Conservation (phyloP, 1,140 invertebrate genomes). For the Ruditapes philippinarum region DNA sequence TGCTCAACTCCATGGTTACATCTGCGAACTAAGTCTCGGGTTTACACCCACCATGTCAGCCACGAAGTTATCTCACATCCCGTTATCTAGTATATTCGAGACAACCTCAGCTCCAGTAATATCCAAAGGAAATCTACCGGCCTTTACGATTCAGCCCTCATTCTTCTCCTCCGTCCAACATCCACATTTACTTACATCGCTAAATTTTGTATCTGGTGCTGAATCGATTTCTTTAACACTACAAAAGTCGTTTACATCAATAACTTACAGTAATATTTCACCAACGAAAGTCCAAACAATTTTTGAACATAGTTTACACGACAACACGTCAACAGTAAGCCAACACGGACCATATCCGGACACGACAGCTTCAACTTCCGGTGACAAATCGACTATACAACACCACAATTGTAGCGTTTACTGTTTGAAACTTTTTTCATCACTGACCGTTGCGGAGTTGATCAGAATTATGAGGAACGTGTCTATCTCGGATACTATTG, state of each 20-base stretch:
- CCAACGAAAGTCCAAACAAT: too few species aligned
- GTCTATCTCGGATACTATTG: background rate
- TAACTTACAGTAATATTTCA: background rate
- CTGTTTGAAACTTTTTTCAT: too few species aligned
- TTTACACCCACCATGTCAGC: background rate
- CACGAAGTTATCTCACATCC: background rate
- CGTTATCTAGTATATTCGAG: background rate
- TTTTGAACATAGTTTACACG: too few species aligned
- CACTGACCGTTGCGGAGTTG: background rate
- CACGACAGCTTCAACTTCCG: too few species aligned
- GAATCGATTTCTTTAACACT: background rate
- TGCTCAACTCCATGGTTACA: background rate
- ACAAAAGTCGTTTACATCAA: background rate
- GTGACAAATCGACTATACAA: too few species aligned
- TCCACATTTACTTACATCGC: too few species aligned
- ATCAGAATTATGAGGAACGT: background rate
- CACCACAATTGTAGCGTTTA: background rate
- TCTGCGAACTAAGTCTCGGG: background rate
- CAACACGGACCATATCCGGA: too few species aligned
- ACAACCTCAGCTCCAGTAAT: too few species aligned
- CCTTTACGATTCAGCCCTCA: background rate
- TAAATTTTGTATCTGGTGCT: background rate
- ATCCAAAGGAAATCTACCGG: too few species aligned
- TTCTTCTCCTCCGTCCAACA: background rate
- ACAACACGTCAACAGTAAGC: too few species aligned